Conservation (phyloP, 1,140 invertebrate species). For the Maniola jurtina region DNA sequence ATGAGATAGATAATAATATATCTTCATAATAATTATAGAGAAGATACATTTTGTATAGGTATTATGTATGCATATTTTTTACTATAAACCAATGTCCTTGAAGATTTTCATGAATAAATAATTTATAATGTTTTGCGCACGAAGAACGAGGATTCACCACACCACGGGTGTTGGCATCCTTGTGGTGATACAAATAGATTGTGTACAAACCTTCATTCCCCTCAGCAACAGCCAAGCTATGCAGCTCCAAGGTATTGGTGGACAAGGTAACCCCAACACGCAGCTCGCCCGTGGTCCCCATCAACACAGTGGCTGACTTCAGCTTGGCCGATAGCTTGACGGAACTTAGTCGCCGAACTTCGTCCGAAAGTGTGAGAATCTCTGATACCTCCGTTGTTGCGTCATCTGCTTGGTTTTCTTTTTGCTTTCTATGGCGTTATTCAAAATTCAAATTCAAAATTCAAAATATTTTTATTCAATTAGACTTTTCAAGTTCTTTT, state of each 20-base stretch:
- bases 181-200: not conserved
- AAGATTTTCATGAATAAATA: too few species aligned
- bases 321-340: slow-evolving; percentile 85
- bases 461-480: too few species aligned
- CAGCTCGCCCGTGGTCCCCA: slow-evolving; percentile 84
- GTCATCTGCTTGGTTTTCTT: slow-evolving; percentile 56
- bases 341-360: slow-evolving; percentile 84
- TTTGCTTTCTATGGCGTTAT: slow-evolving; percentile 51
- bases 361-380: slow-evolving; percentile 82
- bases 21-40: too few species aligned
- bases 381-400: slow-evolving; percentile 49
- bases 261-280: slow-evolving; percentile 82
- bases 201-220: slow-evolving; percentile 30
- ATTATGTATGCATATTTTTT: too few species aligned
- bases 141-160: too few species aligned
- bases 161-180: too few species aligned
- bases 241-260: slow-evolving; percentile 86
- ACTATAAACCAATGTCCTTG: too few species aligned
- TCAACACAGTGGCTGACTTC: slow-evolving; percentile 84
- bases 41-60: too few species aligned
- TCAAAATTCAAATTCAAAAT: not conserved
- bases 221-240: slow-evolving; percentile 73
- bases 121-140: too few species aligned
- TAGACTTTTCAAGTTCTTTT: too few species aligned
- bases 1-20: too few species aligned